phyloP scores from a whole-genome alignment of 2,113 vertebrate genomes.

The Lepidothrix coronata region DNA sequence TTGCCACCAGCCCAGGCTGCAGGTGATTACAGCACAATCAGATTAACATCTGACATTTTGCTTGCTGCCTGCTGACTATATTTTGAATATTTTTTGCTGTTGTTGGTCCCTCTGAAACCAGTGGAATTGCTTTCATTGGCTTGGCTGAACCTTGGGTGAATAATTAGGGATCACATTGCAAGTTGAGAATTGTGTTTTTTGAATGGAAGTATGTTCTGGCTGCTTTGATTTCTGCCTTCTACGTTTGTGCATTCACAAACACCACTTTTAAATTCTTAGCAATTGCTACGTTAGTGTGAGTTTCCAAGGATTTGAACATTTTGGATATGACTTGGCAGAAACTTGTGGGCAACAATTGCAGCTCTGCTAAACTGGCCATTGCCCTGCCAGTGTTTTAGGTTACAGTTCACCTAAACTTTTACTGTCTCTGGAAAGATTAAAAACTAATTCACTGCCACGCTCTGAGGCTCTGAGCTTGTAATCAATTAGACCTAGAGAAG shows the following conservation, averaged over 20 bases:
- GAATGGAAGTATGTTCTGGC: background rate
- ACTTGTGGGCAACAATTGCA: background rate
- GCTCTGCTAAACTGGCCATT: background rate
- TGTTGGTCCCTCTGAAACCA: background rate
- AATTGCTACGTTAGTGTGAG: background rate
- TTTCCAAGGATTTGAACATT: background rate
- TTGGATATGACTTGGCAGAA: background rate
- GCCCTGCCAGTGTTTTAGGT: background rate
- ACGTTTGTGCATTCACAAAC: background rate
- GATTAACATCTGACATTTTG: background rate
- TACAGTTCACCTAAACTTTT: background rate
- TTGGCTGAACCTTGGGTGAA: background rate
- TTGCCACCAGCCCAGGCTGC: background rate
- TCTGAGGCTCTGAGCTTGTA: background rate
- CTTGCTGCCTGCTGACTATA: background rate
- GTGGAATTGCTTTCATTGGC: background rate
- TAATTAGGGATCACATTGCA: background rate
- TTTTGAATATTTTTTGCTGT: background rate
- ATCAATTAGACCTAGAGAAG: background rate
- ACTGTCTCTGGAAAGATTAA: background rate
- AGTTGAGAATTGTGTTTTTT: background rate
- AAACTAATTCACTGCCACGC: background rate
- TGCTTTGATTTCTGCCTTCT: background rate
- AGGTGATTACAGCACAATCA: background rate
- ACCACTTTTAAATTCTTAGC: background rate